These are phyloP conservation scores for Pelecanoides urinatrix DNA, from an alignment of 2,113 vertebrate genomes.

Conservation along the genomic window DNA sequence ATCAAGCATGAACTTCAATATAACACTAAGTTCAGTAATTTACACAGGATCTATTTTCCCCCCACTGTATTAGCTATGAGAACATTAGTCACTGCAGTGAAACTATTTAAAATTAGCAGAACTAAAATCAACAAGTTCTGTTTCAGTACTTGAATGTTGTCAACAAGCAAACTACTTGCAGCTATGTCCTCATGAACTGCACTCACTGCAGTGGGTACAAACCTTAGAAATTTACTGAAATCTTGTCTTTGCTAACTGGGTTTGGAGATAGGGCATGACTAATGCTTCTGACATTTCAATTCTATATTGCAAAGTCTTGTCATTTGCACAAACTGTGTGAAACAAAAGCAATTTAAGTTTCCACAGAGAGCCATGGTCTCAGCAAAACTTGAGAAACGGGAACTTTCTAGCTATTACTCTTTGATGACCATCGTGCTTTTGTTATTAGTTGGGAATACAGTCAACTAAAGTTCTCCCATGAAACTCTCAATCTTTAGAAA, in stretches of 20 bases:
- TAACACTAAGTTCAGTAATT: background rate
- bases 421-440: background rate
- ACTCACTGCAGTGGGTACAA: background rate
- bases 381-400: background rate
- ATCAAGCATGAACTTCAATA: background rate
- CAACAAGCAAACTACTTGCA: background rate
- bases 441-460: background rate
- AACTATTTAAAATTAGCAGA: background rate
- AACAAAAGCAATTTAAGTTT: background rate
- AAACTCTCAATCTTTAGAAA: background rate
- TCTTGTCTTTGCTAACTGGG: background rate
- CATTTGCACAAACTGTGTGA: background rate
- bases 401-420: background rate
- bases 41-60: background rate
- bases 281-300: background rate
- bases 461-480: background rate
- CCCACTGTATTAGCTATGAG: accelerated
- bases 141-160: background rate
- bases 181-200: background rate
- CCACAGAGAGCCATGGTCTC: background rate
- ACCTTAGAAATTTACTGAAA: background rate
- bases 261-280: background rate
- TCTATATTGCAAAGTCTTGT: background rate
- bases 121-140: background rate
- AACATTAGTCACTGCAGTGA: background rate